A percentile compares a stretch with the other conserved stretches of the same genome.
These are phyloP conservation scores for Hirtodrosophila cameraria DNA, from an alignment of 2,888 invertebrate genomes.

Conservation along the genomic window DNA sequence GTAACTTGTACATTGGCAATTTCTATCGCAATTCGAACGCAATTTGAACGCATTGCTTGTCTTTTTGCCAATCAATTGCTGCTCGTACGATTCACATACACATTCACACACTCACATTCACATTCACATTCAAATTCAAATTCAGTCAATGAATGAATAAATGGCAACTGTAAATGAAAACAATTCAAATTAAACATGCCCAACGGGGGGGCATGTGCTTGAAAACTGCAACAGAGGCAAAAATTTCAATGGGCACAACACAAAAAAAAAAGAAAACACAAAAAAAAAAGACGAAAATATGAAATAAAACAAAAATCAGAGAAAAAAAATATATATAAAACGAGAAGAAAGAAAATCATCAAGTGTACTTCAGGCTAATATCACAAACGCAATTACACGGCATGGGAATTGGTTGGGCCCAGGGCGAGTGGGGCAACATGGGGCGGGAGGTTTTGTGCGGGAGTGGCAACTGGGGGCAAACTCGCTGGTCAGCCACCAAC, in stretches of 20 bases:
- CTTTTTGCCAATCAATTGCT: constrained; percentile 68
- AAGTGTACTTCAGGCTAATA: constrained; percentile 76
- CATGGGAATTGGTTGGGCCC: constrained; percentile 17
- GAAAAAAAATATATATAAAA: constrained; percentile 26
- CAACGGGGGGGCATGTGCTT: constrained; percentile 17
- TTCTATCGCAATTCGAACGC: constrained; percentile 8
- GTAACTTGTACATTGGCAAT: constrained; percentile 2
- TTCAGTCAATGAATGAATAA: constrained; percentile 68
- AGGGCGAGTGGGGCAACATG: background rate
- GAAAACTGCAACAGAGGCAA: constrained; percentile 66
- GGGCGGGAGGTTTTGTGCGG: background rate
- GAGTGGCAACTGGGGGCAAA: background rate
- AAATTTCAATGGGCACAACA: constrained; percentile 58
- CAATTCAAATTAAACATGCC: constrained; percentile 78
- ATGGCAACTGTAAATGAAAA: constrained; percentile 80
- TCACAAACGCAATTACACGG: constrained; percentile 79
- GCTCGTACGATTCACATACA: too few species aligned
- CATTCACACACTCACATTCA: too few species aligned
- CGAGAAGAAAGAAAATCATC: constrained; percentile 19
- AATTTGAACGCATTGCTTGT: constrained; percentile 15
- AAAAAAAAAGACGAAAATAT: constrained; percentile 5
- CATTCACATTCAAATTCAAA: too few species aligned
- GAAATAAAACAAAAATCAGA: constrained; percentile 20
- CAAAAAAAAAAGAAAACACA: constrained; percentile 29
- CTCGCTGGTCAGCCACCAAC: constrained; percentile 40